These are phyloP conservation scores for Thalassoma bifasciatum DNA, from an alignment of 2,113 vertebrate genomes.

Conservation along the genomic window DNA sequence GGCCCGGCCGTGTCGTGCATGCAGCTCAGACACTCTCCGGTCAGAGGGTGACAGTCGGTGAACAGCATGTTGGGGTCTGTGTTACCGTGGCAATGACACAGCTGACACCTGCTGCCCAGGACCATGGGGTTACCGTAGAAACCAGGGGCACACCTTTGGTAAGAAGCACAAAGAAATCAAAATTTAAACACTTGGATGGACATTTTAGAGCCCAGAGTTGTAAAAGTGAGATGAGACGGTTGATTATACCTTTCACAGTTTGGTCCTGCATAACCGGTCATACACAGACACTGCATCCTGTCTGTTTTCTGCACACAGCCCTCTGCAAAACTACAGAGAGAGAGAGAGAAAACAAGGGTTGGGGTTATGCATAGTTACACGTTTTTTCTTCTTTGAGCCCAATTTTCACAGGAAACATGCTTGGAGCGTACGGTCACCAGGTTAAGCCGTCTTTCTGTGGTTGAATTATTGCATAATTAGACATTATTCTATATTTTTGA, in stretches of 20 bases:
- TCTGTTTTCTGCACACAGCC: constrained; percentile 86
- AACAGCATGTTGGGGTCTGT: constrained; percentile 97
- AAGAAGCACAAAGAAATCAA: neutral
- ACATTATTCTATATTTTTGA: no score
- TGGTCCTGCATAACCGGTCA: constrained; percentile 89
- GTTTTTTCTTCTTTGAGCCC: no score
- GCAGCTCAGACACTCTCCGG: constrained; percentile 89
- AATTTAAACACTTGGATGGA: neutral
- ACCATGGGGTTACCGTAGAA: constrained; percentile 95
- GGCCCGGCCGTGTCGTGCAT: constrained; percentile 90
- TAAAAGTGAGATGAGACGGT: no score
- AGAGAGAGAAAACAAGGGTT: no score
- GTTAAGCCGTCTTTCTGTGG: no score
- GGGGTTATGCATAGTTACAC: no score
- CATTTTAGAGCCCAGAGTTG: no score
- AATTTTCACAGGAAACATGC: no score
- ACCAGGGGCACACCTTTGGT: constrained; percentile 93
- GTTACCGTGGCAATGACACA: constrained; percentile 91
- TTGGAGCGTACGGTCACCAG: no score
- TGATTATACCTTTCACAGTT: constrained; percentile 93
- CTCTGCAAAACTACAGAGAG: constrained; percentile 88
- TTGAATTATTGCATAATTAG: no score
- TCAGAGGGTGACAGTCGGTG: constrained; percentile 92
- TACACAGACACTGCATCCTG: constrained; percentile 91
- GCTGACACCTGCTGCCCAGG: constrained; percentile 93